Evolutionary conservation across 2,888 invertebrate species (phyloP).

Genomic region (Mythimna vitellina): DNA sequence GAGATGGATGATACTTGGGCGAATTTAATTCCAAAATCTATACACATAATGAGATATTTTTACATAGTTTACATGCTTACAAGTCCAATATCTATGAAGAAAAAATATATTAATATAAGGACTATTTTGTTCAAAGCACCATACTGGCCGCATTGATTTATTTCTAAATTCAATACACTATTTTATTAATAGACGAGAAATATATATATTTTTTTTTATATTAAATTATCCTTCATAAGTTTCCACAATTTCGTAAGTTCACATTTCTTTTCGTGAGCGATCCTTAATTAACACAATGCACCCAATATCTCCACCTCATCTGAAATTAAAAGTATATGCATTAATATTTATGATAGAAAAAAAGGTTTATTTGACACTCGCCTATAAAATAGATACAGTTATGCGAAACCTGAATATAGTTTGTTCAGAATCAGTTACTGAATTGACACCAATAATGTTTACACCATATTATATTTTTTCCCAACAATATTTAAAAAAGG

Average conservation of each 20-base stretch:
- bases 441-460: too few species aligned
- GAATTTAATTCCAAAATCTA: conserved; percentile 70
- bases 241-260: conserved; percentile 72
- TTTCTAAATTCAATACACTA: conserved; percentile 68
- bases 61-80: conserved; percentile 64
- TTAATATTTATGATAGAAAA: conserved; percentile 11
- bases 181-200: conserved; percentile 68
- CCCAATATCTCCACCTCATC: conserved; percentile 85
- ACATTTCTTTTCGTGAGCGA: conserved; percentile 68
- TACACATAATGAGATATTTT: conserved; percentile 55
- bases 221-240: conserved; percentile 75
- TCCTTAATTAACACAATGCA: conserved; percentile 69
- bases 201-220: conserved; percentile 60
- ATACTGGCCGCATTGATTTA: conserved; percentile 78
- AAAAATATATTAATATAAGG: conserved; percentile 71
- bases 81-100: conserved; percentile 65
- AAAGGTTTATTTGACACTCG: too few species aligned
- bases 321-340: conserved; percentile 69
- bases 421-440: too few species aligned
- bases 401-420: too few species aligned
- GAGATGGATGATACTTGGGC: conserved; percentile 82
- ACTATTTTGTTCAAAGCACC: conserved; percentile 83
- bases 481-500: too few species aligned
- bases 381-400: too few species aligned
- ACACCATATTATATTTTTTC: too few species aligned